phyloP scores from a whole-genome alignment of 1,140 invertebrate species.

The Spodoptera litura region DNA sequence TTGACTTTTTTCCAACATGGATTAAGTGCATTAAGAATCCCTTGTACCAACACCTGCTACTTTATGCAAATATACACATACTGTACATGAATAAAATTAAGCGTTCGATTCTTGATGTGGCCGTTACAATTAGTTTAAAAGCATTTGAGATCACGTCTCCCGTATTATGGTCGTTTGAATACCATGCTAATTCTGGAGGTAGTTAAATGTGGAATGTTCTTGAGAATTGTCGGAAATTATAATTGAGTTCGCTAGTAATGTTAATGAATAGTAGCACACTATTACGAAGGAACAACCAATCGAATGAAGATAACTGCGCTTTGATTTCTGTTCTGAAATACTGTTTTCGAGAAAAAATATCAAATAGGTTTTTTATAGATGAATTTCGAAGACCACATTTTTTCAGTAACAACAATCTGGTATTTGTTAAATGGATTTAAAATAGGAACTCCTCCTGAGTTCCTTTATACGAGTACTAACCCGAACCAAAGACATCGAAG shows the following conservation, averaged over 20 bases:
- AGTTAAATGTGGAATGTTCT: conserved; percentile 6
- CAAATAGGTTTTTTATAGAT: too few species aligned
- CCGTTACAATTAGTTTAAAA: conserved; percentile 20
- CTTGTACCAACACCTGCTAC: conserved; percentile 17
- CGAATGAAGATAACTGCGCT: too few species aligned
- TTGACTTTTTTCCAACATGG: conserved; percentile 34
- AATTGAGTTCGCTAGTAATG: background rate
- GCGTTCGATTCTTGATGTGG: conserved; percentile 18
- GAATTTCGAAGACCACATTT: too few species aligned
- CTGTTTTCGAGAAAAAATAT: too few species aligned
- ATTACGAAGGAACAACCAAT: too few species aligned
- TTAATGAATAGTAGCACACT: too few species aligned
- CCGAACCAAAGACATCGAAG: background rate
- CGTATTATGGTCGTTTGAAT: background rate
- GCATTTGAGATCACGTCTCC: background rate
- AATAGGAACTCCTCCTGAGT: background rate
- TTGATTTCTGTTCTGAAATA: too few species aligned
- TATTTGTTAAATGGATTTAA: too few species aligned
- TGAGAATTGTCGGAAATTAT: background rate
- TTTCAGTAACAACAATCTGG: too few species aligned
- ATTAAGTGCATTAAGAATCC: conserved; percentile 9
- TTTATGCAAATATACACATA: conserved; percentile 37
- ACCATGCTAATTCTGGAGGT: background rate
- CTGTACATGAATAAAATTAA: conserved; percentile 24
- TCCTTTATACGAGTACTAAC: background rate